These are phyloP conservation scores for Zaprionus ghesquierei DNA, from an alignment of 1,140 invertebrate genomes.

Conservation along the genomic window DNA sequence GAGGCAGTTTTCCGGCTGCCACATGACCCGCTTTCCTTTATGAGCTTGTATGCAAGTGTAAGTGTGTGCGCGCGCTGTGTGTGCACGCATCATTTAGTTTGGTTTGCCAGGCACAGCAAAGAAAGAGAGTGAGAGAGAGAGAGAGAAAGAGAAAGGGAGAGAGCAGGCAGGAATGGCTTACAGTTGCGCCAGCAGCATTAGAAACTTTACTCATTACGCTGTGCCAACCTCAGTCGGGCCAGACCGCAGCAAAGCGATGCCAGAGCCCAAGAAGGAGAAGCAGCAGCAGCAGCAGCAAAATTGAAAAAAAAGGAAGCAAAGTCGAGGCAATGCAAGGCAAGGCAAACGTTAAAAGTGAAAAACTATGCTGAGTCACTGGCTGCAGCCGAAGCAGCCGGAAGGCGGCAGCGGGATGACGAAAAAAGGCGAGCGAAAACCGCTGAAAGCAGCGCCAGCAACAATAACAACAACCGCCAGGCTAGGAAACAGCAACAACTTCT, in stretches of 20 bases:
- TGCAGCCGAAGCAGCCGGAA: conserved; percentile 8
- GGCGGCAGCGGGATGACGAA: conserved; percentile 8
- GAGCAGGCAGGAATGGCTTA: conserved; percentile 45
- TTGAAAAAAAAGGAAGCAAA: conserved; percentile 27
- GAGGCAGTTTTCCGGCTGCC: conserved; percentile 18
- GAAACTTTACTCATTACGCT: conserved; percentile 79
- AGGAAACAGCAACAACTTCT: background rate
- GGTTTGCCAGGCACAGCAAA: conserved; percentile 11
- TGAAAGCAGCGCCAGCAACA: conserved; percentile 49
- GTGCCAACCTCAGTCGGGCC: conserved; percentile 60
- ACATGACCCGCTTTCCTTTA: conserved; percentile 31
- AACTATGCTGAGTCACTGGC: conserved; percentile 66
- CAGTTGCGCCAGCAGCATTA: conserved; percentile 73
- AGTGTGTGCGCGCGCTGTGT: conserved; percentile 23
- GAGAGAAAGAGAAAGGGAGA: background rate
- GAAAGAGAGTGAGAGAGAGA: background rate
- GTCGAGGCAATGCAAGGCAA: conserved; percentile 18
- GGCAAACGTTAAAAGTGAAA: conserved; percentile 71
- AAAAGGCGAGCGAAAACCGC: conserved; percentile 63
- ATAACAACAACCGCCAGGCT: conserved; percentile 8
- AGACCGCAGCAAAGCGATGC: conserved; percentile 61
- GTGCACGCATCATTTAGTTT: conserved; percentile 59
- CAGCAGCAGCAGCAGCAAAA: conserved; percentile 6
- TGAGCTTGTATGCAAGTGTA: conserved; percentile 4
- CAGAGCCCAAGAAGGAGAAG: conserved; percentile 3